Evolutionary conservation across 2,888 invertebrate genomes (phyloP), one percentile per base, ranked within the genome.

Genomic region (Aporophyla nigra): DNA sequence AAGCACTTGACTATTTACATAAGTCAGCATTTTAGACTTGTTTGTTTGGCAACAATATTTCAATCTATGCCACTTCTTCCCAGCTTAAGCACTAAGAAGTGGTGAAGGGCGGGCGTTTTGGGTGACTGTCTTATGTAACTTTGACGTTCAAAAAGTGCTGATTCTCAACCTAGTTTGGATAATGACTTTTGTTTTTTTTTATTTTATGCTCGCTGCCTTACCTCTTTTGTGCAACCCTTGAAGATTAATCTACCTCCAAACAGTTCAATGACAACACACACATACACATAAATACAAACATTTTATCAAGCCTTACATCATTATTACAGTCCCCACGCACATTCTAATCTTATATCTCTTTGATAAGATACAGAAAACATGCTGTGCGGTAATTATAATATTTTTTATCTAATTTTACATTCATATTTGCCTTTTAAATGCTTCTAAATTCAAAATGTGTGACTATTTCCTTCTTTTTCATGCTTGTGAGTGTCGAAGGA

Each of bases 381-480:
- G 85, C 43, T 80, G 69, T 69, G 67, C 46, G 80, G 86, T 86
- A 86, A 77, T 76, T 82, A 74, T 65, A 56, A 71, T 71, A 65
- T 4, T 27, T 65, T 70, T 24, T 27, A 19, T 27, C 14, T 43
- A 21, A 33, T 43, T 56, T 51, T 24, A 6, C 19, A 9, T 61
- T 62, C 53, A 2, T 40, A 58, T 76, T 62, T 65, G 65, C 71
- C 49, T 46, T 63, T 51, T 62, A 1, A 51, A 63, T 81, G 68
- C 21, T 72, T 82, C 49, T 62, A 12, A 73, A 76, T 76, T 71
- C 65, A 91, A 77, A 76, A 95, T 95, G 95, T 95, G 94, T 89
- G 96, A 95, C 87, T 95, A 95, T 90, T 95, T 91, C 79, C 85
- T 93, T 49, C 69, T 93, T 65, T 88, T 84, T 80, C 56, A 74